These are phyloP conservation scores for Fistularia tabacaria DNA, from an alignment of 2,797 vertebrate genomes.

Conservation along the genomic window DNA sequence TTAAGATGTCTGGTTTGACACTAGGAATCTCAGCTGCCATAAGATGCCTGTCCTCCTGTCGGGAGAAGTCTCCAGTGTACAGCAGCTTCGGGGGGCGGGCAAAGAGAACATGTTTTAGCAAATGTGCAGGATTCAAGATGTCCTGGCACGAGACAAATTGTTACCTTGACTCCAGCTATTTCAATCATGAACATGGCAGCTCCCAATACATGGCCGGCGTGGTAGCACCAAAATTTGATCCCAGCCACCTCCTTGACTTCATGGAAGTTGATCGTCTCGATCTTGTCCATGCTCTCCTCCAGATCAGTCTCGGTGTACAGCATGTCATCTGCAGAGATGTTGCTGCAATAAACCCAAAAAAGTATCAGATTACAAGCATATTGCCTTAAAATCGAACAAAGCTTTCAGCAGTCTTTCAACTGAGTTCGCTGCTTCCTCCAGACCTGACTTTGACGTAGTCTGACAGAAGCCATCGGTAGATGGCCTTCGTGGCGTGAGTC, in stretches of 20 bases:
- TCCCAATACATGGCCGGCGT: slow-evolving; percentile 90
- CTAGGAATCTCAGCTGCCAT: slow-evolving; percentile 94
- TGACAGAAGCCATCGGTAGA: slow-evolving; percentile 95
- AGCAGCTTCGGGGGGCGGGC: slow-evolving; percentile 73
- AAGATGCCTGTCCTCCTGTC: slow-evolving; percentile 92
- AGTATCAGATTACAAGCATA: background rate
- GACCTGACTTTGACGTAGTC: slow-evolving; percentile 98
- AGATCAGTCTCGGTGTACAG: slow-evolving; percentile 94
- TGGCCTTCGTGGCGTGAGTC: slow-evolving; percentile 97
- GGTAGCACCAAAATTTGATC: slow-evolving; percentile 98
- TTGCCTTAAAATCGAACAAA: background rate
- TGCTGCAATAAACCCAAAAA: slow-evolving; percentile 66
- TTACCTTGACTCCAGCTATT: slow-evolving; percentile 94
- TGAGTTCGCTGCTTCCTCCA: background rate
- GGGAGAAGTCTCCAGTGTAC: slow-evolving; percentile 95
- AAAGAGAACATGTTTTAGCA: background rate
- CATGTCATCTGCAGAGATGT: slow-evolving; percentile 97
- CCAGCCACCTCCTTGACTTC: slow-evolving; percentile 98
- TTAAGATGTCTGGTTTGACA: slow-evolving; percentile 89
- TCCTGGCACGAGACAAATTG: no score
- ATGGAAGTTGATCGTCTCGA: slow-evolving; percentile 98
- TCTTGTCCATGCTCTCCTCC: slow-evolving; percentile 98
- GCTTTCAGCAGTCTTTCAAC: no score
- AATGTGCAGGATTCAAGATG: no score
- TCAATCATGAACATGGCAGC: slow-evolving; percentile 98